A percentile compares a stretch with the other conserved stretches of the same genome.
These are phyloP conservation scores for Tiliacea aurago DNA, from an alignment of 2,888 invertebrate genomes.

Conservation along the genomic window DNA sequence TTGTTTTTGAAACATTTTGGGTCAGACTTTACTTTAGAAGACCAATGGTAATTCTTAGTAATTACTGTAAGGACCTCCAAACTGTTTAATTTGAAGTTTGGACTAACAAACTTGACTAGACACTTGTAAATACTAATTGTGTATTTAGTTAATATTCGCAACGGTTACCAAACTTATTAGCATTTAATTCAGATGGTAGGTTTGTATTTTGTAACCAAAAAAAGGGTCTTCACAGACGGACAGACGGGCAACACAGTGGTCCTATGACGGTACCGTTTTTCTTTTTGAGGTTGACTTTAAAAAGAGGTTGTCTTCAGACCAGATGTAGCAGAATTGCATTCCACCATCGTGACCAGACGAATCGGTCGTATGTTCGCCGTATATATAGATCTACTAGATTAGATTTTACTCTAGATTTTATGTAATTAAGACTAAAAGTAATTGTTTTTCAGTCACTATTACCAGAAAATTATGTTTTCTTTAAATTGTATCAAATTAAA, in stretches of 20 bases:
- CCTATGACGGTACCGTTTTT: rapidly evolving
- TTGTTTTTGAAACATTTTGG: conserved; percentile 19
- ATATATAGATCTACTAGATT: no score
- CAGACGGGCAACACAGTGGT: background rate
- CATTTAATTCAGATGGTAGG: background rate
- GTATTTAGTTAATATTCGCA: conserved; percentile 5
- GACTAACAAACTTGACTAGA: conserved; percentile 6
- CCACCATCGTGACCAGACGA: background rate
- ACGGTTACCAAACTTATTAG: conserved; percentile 1
- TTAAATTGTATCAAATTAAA: background rate
- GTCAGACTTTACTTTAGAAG: conserved; percentile 9
- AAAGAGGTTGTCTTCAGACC: background rate
- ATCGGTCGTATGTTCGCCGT: background rate
- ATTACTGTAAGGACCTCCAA: conserved; percentile 14
- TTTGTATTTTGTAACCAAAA: background rate
- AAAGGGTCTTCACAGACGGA: background rate
- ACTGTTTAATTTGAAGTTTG: conserved; percentile 29
- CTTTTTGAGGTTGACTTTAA: background rate
- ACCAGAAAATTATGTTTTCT: background rate
- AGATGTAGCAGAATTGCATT: background rate
- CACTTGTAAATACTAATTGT: conserved; percentile 25
- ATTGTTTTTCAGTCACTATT: background rate
- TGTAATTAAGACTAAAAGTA: background rate
- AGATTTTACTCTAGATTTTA: no score
- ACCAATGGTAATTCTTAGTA: conserved; percentile 11